Evolutionary conservation across 2,113 vertebrate genomes (phyloP).

Genomic region (Rhagologus leucostigma): DNA sequence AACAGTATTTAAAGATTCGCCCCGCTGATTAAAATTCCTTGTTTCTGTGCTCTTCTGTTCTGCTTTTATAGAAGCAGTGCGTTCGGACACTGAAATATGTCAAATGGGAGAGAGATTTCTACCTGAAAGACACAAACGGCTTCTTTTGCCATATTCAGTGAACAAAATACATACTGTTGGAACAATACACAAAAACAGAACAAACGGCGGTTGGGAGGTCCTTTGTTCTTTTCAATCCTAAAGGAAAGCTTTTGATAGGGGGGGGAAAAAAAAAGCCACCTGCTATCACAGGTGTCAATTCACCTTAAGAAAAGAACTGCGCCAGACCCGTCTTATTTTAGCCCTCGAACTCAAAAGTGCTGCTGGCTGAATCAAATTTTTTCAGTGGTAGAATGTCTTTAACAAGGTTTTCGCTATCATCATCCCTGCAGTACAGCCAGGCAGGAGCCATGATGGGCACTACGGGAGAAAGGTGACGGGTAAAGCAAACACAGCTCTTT

Average conservation of each 20-base stretch:
- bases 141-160: background rate
- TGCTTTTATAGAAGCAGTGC: background rate
- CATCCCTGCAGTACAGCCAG: background rate
- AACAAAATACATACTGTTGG: background rate
- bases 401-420: background rate
- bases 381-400: background rate
- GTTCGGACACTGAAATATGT: background rate
- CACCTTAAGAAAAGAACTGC: background rate
- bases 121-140: background rate
- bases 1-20: background rate
- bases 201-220: background rate
- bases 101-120: background rate
- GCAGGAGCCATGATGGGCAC: background rate
- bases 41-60: background rate
- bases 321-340: background rate
- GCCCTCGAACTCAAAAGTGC: background rate
- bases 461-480: background rate
- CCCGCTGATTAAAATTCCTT: background rate
- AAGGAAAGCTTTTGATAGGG: background rate
- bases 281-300: background rate
- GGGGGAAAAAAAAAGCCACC: background rate
- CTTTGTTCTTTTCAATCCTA: slow-evolving; percentile 20
- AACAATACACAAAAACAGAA: background rate
- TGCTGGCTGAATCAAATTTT: background rate
- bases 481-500: background rate